A percentile compares a stretch with the other conserved stretches of the same genome.
Conservation (phyloP, 2,797 vertebrate species). For the Pogoniulus pusillus region DNA sequence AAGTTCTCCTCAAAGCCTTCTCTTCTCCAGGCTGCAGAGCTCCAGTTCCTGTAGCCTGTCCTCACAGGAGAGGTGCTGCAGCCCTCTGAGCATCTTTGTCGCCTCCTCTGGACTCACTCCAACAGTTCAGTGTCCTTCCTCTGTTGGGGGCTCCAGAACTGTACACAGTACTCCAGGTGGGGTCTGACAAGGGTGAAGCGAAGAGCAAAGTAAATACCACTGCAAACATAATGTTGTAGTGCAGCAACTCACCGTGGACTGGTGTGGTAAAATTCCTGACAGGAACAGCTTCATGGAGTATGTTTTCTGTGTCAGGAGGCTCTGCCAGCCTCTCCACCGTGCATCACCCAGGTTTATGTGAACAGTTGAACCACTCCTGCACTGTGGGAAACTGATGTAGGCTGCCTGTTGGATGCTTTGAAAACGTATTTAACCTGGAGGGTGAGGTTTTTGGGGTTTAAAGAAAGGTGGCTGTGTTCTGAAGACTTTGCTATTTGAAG, state of each 20-base stretch:
- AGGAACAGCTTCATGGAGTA: not conserved
- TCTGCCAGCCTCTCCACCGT: not conserved
- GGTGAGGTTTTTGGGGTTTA: not conserved
- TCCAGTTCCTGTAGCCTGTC: no score
- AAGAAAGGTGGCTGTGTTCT: not conserved
- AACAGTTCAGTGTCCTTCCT: no score
- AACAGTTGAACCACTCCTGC: not conserved
- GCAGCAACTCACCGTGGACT: not conserved
- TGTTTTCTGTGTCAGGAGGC: not conserved
- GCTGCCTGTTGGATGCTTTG: not conserved
- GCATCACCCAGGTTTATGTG: not conserved
- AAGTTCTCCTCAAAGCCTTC: no score
- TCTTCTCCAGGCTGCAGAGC: no score
- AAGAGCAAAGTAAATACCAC: not conserved
- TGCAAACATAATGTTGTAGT: not conserved
- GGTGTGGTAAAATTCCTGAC: not conserved
- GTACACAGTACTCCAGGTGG: no score
- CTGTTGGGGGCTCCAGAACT: no score
- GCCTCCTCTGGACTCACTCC: no score
- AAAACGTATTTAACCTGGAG: not conserved
- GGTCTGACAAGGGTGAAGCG: no score
- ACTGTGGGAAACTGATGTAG: not conserved
- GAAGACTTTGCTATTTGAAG: slow-evolving; percentile 10
- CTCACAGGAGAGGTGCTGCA: no score
- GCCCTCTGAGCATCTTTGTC: no score